Evolutionary conservation across 1,140 invertebrate species (phyloP), one percentile per base, ranked within the genome.

Genomic region (Metaphire vulgaris): DNA sequence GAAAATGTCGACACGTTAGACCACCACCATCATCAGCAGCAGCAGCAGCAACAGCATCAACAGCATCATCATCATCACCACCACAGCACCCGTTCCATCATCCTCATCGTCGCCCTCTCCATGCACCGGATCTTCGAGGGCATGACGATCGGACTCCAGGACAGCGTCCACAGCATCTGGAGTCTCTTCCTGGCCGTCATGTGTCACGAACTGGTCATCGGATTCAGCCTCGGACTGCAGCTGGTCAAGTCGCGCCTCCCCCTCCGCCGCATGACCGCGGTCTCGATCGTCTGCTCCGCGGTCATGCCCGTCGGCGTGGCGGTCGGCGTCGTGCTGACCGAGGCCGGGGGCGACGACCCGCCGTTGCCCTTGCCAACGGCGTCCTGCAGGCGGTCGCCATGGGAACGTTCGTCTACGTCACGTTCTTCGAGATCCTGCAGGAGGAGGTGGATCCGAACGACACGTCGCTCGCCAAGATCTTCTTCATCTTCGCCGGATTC

Each of bases 341-440:
- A 88, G 85, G 81, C 86, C 32, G 83, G 84, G 16, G 81, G 81
- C 14, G 33, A 56, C 15, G 68, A 65, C 33, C 26, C 26, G 29
- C 33, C 31, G 2, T 75, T 30, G 21, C 69, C 30, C 73, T 89
- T 16, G 80, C 87, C 12, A 88, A 87, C 82, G 89, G 88, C 1
- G 80, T 88, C 70, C 82, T 91, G 21, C 88, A 90, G 80, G 89
- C 89, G 26, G 80, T 96, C 41, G 93, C 94, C n/a, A 93, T 91
- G 66, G 95, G 95, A 66, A 96, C 94, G 0, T 90, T 97, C 68
- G 87, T 97, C 0, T 97, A 96, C 85, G 93, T 97, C 65, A 94
- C 93, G 0, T 92, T 96, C 69, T 92, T 94, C 82, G 95, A 97
- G 87, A 92, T 97, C 69, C 86, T 97, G 33, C 94, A 85, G 34